A percentile compares a stretch with the other conserved stretches of the same genome.
Evolutionary conservation across 2,888 invertebrate species (phyloP).

Genomic region (Mythimna ferrago): DNA sequence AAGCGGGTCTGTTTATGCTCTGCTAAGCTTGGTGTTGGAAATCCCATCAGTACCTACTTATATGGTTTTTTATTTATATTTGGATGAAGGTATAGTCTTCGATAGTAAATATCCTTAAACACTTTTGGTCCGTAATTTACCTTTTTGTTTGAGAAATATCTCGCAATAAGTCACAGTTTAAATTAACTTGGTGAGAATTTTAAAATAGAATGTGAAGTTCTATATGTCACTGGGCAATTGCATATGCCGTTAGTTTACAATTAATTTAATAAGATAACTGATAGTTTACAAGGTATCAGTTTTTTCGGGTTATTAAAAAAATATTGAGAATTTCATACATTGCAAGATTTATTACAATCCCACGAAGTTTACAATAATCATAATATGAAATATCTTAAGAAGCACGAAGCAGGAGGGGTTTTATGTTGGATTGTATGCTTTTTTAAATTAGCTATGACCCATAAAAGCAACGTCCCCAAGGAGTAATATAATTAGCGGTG

Average conservation of each 20-base stretch:
- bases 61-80: constrained; percentile 8
- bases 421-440: constrained; percentile 20
- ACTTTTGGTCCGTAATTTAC: not conserved
- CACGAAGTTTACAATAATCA: not conserved
- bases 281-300: too few relatives aligned
- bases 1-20: constrained; percentile 51
- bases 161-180: not conserved
- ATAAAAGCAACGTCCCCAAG: constrained; percentile 59
- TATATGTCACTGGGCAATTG: not conserved
- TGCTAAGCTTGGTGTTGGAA: constrained; percentile 37
- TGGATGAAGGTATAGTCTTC: not conserved
- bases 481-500: constrained; percentile 74
- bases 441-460: constrained; percentile 55
- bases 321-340: too few relatives aligned
- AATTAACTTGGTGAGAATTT: not conserved
- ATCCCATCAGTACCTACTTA: constrained; percentile 9
- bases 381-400: not conserved
- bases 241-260: not conserved
- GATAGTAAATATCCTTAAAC: not conserved
- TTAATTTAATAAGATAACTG: not conserved
- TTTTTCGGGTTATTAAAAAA: not conserved
- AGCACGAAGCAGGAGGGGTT: not conserved
- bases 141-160: not conserved
- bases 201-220: not conserved
- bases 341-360: not conserved